Conservation (phyloP, 2,797 vertebrate species). For the Acipenser transmontanus region DNA sequence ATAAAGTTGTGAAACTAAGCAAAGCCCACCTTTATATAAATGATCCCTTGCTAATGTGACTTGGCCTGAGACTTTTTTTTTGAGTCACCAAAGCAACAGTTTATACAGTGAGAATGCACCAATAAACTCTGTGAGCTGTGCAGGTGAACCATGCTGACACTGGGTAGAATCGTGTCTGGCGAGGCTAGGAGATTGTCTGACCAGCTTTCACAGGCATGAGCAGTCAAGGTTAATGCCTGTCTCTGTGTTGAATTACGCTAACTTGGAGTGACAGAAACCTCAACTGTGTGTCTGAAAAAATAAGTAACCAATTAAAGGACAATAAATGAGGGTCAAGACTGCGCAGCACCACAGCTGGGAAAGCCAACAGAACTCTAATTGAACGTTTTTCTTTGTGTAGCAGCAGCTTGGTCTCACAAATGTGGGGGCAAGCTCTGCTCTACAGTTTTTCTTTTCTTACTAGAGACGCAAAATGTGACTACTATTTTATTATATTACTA, state of each 20-base stretch:
- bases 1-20: too few relatives aligned
- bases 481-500: too few relatives aligned
- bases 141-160: constrained; percentile 31
- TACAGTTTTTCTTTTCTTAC: too few relatives aligned
- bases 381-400: not conserved
- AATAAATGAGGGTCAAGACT: constrained; percentile 44
- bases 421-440: not conserved
- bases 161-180: not conserved
- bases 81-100: too few relatives aligned
- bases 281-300: constrained; percentile 38
- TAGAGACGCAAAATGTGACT: too few relatives aligned
- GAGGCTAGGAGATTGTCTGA: constrained; percentile 35
- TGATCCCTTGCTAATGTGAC: too few relatives aligned
- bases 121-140: constrained; percentile 26
- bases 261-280: constrained; percentile 40
- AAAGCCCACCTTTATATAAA: too few relatives aligned
- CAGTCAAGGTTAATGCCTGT: constrained; percentile 33
- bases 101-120: too few relatives aligned
- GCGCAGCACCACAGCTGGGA: not conserved
- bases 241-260: constrained; percentile 46
- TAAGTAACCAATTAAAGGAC: constrained; percentile 2
- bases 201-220: constrained; percentile 44
- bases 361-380: not conserved
- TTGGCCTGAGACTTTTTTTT: too few relatives aligned
- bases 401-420: not conserved